Evolutionary conservation across 2,113 vertebrate genomes (phyloP).

Genomic region (Oncorhynchus tshawytscha): DNA sequence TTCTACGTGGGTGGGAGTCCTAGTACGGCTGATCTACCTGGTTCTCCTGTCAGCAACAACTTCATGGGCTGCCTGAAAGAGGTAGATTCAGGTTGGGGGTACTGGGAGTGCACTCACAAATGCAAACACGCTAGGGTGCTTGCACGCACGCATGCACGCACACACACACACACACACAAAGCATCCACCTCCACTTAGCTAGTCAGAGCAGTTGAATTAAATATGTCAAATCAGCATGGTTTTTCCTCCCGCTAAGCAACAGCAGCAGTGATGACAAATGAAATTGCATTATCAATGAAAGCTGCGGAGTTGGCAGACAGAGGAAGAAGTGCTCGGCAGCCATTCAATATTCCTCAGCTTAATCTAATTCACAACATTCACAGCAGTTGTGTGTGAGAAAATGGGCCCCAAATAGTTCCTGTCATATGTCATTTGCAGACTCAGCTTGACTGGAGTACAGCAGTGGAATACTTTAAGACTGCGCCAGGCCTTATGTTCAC

Average conservation of each 20-base stretch:
- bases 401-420: constrained; percentile 62
- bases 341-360: constrained; percentile 48
- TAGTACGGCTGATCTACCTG: constrained; percentile 94
- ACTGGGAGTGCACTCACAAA: background rate
- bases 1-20: constrained; percentile 98
- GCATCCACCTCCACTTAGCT: background rate
- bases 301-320: constrained; percentile 54
- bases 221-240: constrained; percentile 30
- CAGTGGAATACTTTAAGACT: background rate
- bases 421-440: constrained; percentile 66
- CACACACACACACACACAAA: background rate
- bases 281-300: constrained; percentile 66
- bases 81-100: constrained; percentile 66
- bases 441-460: constrained; percentile 49
- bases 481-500: background rate
- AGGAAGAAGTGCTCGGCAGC: constrained; percentile 41
- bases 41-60: constrained; percentile 98
- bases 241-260: constrained; percentile 11
- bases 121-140: background rate
- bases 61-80: constrained; percentile 98
- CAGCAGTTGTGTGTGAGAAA: constrained; percentile 58
- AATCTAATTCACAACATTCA: constrained; percentile 62
- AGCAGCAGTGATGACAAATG: constrained; percentile 6
- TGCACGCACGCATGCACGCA: constrained; percentile 1
- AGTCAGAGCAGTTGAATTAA: background rate